Conservation (phyloP, 1,140 invertebrate species). For the Tyrophagus putrescentiae region DNA sequence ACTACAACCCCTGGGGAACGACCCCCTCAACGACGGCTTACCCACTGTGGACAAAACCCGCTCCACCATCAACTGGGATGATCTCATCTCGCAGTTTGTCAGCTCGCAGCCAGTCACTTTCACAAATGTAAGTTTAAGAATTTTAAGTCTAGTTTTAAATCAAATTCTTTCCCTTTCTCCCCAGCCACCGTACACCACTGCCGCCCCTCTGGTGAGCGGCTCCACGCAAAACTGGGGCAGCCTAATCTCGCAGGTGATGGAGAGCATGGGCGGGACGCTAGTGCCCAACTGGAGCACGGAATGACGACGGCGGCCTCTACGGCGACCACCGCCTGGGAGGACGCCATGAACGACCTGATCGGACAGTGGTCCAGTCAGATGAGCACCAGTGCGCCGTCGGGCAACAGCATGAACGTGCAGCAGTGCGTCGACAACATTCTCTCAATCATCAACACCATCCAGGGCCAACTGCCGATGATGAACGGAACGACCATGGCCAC, state of each 20-base stretch:
- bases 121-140: no score
- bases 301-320: not conserved
- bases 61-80: not conserved
- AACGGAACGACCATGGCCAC: not conserved
- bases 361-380: not conserved
- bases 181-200: no score
- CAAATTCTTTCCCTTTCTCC: no score
- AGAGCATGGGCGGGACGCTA: not conserved
- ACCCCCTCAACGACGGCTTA: not conserved
- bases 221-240: no score
- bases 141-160: no score
- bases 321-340: not conserved
- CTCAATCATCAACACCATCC: not conserved
- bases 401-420: slow-evolving; percentile 1
- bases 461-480: not conserved
- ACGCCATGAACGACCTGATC: slow-evolving; percentile 1
- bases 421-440: slow-evolving; percentile 6
- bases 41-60: not conserved
- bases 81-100: no score
- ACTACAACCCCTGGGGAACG: not conserved
- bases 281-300: not conserved
- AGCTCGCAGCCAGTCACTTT: no score
- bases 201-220: no score
- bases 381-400: not conserved
- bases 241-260: slow-evolving; percentile 9